Conservation (phyloP, 2,888 invertebrate species). For the Drosophila demipolita region DNA sequence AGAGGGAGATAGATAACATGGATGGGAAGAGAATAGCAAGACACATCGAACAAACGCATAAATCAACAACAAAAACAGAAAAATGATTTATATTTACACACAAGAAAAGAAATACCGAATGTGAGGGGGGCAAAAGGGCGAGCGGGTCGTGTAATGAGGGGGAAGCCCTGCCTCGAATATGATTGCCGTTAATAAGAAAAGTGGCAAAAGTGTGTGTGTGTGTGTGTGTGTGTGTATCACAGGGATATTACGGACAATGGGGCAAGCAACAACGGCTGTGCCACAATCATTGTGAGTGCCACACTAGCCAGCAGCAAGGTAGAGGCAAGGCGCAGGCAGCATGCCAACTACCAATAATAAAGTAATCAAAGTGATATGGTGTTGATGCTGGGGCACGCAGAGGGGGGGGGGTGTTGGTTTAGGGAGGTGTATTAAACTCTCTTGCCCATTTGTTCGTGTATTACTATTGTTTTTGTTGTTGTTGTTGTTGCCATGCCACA, state of each 20-base stretch:
- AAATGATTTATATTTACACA: constrained; percentile 78
- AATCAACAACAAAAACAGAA: constrained; percentile 84
- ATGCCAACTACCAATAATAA: constrained; percentile 76
- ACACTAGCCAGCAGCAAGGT: constrained; percentile 44
- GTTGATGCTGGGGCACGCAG: constrained; percentile 49
- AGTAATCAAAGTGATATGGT: constrained; percentile 82
- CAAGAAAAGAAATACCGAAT: constrained; percentile 1
- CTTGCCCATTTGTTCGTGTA: constrained; percentile 17
- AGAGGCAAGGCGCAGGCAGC: constrained; percentile 14
- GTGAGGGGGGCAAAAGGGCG: not conserved
- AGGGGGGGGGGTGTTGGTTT: not conserved
- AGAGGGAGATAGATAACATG: constrained; percentile 10
- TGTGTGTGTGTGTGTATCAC: constrained; percentile 32
- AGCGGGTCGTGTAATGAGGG: constrained; percentile 16
- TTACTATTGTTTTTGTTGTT: constrained; percentile 15
- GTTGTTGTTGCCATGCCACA: constrained; percentile 66
- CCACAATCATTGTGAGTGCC: constrained; percentile 70
- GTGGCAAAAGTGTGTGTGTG: constrained; percentile 51
- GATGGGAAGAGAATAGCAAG: constrained; percentile 35
- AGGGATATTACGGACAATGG: constrained; percentile 45
- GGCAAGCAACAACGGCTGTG: constrained; percentile 26
- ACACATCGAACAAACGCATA: constrained; percentile 82
- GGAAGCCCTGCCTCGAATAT: constrained; percentile 46
- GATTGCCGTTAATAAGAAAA: constrained; percentile 78
- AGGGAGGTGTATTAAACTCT: constrained; percentile 1